Percentiles rank a stretch among this genome's conserved stretches.
Evolutionary conservation across 2,888 invertebrate genomes (phyloP).

Genomic region (Temnothorax ravouxi): DNA sequence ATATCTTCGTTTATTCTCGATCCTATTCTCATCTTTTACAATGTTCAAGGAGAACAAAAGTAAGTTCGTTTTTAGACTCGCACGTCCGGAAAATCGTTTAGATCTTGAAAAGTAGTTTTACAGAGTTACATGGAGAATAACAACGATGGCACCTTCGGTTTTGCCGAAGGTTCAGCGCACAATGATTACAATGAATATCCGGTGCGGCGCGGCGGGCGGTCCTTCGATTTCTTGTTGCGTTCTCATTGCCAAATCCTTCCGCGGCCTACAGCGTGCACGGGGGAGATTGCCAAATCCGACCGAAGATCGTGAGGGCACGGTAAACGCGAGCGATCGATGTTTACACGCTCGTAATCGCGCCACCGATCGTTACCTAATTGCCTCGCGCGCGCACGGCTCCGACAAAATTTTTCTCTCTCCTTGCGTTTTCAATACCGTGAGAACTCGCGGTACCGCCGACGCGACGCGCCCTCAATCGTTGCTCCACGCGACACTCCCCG

Average conservation of each 20-base stretch:
- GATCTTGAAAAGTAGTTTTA: background rate
- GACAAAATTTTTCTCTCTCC: background rate
- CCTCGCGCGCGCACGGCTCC: background rate
- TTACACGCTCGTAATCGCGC: conserved; percentile 28
- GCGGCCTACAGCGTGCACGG: conserved; percentile 7
- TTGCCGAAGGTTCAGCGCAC: conserved; percentile 15
- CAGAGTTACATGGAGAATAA: background rate
- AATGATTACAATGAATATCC: conserved; percentile 55
- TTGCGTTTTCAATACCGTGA: conserved; percentile 17
- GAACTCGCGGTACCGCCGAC: conserved; percentile 17
- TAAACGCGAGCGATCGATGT: background rate
- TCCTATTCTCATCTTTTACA: background rate
- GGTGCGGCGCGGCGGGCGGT: conserved; percentile 13
- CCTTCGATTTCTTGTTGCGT: conserved; percentile 39
- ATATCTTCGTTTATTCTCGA: background rate
- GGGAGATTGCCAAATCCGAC: conserved; percentile 43
- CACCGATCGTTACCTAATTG: conserved; percentile 19
- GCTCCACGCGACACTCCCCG: conserved; percentile 13
- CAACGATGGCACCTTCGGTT: background rate
- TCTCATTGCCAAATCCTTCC: conserved; percentile 59
- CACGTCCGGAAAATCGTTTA: background rate
- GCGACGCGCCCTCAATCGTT: conserved; percentile 15
- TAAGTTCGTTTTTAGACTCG: background rate
- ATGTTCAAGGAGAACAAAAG: background rate
- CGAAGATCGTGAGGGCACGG: conserved; percentile 24